phyloP scores from a whole-genome alignment of 2,888 invertebrate species.

The Palloptera scutellata region DNA sequence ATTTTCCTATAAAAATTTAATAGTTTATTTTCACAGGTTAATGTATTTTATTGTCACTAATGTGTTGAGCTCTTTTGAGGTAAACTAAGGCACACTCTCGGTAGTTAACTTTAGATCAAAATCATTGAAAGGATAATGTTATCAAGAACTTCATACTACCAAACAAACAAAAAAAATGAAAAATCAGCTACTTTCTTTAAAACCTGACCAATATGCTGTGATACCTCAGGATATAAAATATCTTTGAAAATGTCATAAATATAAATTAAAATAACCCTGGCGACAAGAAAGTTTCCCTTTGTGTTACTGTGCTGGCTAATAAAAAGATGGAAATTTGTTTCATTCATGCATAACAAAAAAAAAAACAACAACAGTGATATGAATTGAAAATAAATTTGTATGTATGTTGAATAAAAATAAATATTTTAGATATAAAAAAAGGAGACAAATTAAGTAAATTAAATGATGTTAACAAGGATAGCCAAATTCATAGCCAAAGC shows the following conservation, averaged over 20 bases:
- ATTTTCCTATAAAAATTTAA: too few relatives aligned
- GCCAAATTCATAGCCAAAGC: too few relatives aligned
- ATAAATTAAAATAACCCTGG: conserved; percentile 53
- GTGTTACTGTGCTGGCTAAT: neutral
- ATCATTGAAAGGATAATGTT: too few relatives aligned
- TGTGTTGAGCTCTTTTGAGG: too few relatives aligned
- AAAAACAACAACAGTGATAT: neutral
- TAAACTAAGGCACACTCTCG: too few relatives aligned
- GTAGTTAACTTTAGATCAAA: too few relatives aligned
- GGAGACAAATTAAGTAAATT: conserved; percentile 30
- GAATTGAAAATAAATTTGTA: neutral
- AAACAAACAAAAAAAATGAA: too few relatives aligned
- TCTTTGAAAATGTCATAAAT: conserved; percentile 51
- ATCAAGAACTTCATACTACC: too few relatives aligned
- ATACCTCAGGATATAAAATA: conserved; percentile 51
- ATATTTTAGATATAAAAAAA: conserved; percentile 6
- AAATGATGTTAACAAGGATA: conserved; percentile 23
- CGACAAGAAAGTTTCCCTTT: conserved; percentile 43
- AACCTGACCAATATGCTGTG: too few relatives aligned
- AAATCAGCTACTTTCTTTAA: too few relatives aligned
- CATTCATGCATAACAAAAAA: neutral
- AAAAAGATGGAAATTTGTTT: neutral
- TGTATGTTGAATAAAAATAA: neutral
- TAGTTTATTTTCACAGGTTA: too few relatives aligned
- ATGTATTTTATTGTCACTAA: too few relatives aligned